phyloP scores from a whole-genome alignment of 1,140 invertebrate genomes.

The Chironomus striatipennis region DNA sequence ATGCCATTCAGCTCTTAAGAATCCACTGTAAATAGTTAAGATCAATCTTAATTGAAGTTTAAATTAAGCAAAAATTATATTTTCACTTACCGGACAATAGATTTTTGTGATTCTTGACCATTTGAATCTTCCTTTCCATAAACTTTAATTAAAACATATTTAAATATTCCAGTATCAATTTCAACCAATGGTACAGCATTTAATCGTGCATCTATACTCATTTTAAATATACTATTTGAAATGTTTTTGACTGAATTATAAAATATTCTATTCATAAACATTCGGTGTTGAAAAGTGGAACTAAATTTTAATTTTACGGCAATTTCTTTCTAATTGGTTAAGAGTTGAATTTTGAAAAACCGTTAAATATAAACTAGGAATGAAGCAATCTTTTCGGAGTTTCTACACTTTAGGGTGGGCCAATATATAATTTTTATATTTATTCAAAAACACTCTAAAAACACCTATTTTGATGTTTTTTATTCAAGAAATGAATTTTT shows the following conservation, averaged over 20 bases:
- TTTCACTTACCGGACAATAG: constrained; percentile 46
- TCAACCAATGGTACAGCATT: constrained; percentile 57
- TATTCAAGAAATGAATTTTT: too few relatives aligned
- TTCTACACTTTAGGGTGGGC: too few relatives aligned
- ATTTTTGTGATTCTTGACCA: constrained; percentile 43
- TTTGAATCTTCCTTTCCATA: constrained; percentile 38
- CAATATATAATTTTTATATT: too few relatives aligned
- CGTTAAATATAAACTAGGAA: too few relatives aligned
- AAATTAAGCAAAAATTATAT: not conserved
- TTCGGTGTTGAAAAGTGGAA: too few relatives aligned
- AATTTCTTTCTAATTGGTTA: too few relatives aligned
- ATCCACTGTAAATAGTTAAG: not conserved
- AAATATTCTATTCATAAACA: too few relatives aligned
- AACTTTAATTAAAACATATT: constrained; percentile 77
- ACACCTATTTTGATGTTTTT: too few relatives aligned
- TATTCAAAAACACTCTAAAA: too few relatives aligned
- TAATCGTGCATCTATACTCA: constrained; percentile 29
- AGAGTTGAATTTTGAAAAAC: too few relatives aligned
- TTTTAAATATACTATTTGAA: not conserved
- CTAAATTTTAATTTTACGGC: too few relatives aligned
- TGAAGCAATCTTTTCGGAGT: too few relatives aligned
- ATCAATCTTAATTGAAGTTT: not conserved
- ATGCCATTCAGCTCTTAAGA: not conserved
- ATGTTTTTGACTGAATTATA: not conserved
- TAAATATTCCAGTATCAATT: constrained; percentile 70